Evolutionary conservation across 2,113 vertebrate species (phyloP), one percentile per base, ranked within the genome.

Genomic region (Pseudopodoces humilis): DNA sequence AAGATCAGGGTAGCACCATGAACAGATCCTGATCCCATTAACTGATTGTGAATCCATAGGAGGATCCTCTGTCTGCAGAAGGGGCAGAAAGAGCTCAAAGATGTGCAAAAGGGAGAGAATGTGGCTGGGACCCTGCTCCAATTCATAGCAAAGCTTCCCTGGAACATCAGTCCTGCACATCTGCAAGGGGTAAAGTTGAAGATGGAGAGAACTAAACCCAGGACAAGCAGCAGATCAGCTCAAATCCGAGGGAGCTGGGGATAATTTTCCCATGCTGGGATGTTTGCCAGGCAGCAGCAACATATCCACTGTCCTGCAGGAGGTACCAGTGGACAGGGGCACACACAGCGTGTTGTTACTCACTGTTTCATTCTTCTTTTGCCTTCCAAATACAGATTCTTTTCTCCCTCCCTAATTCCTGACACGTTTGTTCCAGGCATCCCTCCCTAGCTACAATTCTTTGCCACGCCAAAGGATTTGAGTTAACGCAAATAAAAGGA

Each of bases 321-420:
- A 52, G 31, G 28, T 5, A 12, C n/a, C 86, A 31, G 81, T 7
- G 2, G 30, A 8, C 68, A n/a, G 30, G 44, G 58, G 35, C 49
- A 50, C 30, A 1, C 33, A 6, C 0, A 12, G 10, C 0, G 0
- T 8, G 47, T 2, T 14, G 25, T 1, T 3, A 6, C 12, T 44
- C 50, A 9, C 30, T 2, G 18, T 7, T 77, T 23, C 65, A 2
- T 10, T 70, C 60, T 46, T 68, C 59, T 44, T 49, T 20, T 47
- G 3, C 83, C 65, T 63, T 59, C 86, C 49, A 46, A 59, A 85
- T 2, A 10, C 71, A 50, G 28, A 52, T 16, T 14, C 47, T 50
- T 25, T 53, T 35, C 59, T 72, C 79, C 50, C 15, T 83, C 67
- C 56, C 76, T 39, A 39, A 53, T 39, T 69, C 79, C 88, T 52